Evolutionary conservation across 2,113 vertebrate genomes (phyloP).

Genomic region (Xenopus laevis): DNA sequence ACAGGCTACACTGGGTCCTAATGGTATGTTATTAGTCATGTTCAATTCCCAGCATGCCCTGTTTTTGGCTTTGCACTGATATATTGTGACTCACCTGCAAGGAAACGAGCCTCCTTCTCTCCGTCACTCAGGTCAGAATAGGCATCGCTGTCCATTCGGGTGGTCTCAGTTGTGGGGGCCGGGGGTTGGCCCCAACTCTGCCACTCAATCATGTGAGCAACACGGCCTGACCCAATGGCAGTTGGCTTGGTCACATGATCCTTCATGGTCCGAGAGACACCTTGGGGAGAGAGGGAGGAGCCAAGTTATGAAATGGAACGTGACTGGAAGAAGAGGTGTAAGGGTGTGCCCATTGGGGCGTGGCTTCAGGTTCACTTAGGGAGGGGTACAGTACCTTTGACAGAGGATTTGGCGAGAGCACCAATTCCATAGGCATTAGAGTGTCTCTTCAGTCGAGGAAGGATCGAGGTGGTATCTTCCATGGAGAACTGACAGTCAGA

Average conservation of each 20-base stretch:
- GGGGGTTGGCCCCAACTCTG: constrained; percentile 88
- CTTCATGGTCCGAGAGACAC: constrained; percentile 90
- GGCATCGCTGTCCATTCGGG: constrained; percentile 86
- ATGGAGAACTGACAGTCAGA: constrained; percentile 87
- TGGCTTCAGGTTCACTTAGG: not conserved
- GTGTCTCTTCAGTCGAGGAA: constrained; percentile 92
- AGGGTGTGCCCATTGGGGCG: not conserved
- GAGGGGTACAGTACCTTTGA: constrained; percentile 81
- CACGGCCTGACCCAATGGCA: constrained; percentile 89
- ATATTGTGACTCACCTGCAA: constrained; percentile 74
- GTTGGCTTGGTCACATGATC: constrained; percentile 96
- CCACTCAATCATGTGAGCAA: constrained; percentile 98
- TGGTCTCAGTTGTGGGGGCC: constrained; percentile 74
- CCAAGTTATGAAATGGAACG: not conserved
- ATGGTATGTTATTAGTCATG: too few species aligned
- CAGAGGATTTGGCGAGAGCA: constrained; percentile 96
- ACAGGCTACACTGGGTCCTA: too few species aligned
- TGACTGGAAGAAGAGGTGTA: not conserved
- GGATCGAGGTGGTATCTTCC: constrained; percentile 98
- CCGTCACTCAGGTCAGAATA: constrained; percentile 96
- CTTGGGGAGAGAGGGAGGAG: constrained; percentile 51
- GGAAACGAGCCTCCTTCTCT: constrained; percentile 94
- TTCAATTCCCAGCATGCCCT: too few species aligned
- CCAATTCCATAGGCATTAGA: constrained; percentile 95
- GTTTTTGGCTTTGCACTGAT: not conserved